These are phyloP conservation scores for Enteromius treurensis DNA, from an alignment of 2,797 vertebrate species.

Conservation along the genomic window DNA sequence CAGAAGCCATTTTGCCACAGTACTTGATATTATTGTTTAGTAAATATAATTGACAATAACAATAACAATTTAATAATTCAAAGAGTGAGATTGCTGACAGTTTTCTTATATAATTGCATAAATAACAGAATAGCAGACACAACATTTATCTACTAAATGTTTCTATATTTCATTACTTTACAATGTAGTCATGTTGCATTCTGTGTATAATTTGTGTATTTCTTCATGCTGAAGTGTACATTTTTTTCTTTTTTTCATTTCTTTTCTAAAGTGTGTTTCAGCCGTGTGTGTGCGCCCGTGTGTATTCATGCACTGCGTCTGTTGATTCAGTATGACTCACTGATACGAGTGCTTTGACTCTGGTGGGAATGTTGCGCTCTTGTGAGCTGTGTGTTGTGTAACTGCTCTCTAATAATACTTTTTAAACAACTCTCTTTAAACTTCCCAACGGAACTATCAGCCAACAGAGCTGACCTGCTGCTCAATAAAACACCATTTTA, in stretches of 20 bases:
- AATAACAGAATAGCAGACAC: background rate
- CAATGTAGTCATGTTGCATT: background rate
- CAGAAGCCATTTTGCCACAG: background rate
- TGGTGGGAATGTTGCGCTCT: slow-evolving; percentile 67
- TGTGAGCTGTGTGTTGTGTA: slow-evolving; percentile 73
- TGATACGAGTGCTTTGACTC: slow-evolving; percentile 71
- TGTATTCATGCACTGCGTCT: background rate
- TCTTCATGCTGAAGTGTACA: background rate
- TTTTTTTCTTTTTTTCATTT: no score
- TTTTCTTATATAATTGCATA: background rate
- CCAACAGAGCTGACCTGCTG: slow-evolving; percentile 17
- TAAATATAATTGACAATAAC: background rate
- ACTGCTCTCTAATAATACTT: slow-evolving; percentile 78
- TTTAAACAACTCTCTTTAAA: slow-evolving; percentile 72
- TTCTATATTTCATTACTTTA: background rate
- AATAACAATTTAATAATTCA: background rate
- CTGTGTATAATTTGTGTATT: background rate
- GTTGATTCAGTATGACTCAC: slow-evolving; percentile 50
- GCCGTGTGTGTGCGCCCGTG: slow-evolving; percentile 61
- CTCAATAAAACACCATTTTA: slow-evolving; percentile 54
- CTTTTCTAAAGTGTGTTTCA: background rate
- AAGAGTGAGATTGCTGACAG: background rate
- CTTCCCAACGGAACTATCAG: slow-evolving; percentile 55
- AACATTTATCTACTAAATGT: background rate
- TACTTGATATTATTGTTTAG: background rate